phyloP scores from a whole-genome alignment of 2,888 invertebrate genomes.

The Herminia tarsipennalis region DNA sequence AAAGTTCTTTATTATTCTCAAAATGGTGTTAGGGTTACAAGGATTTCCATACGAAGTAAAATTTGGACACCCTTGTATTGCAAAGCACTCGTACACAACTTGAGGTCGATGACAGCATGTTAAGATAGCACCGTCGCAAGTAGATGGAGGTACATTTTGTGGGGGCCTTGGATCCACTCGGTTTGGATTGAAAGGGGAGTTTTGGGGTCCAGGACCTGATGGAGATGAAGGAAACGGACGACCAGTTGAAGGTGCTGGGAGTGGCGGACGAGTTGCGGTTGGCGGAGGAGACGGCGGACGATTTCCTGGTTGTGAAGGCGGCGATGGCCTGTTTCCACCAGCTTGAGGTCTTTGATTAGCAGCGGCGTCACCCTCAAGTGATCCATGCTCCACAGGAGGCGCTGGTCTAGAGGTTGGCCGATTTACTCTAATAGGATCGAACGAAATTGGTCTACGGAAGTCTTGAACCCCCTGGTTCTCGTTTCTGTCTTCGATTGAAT shows the following conservation, averaged over 20 bases:
- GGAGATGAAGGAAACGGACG: background rate
- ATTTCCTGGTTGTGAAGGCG: too few relatives aligned
- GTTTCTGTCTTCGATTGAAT: constrained; percentile 36
- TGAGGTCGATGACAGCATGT: constrained; percentile 66
- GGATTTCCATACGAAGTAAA: constrained; percentile 66
- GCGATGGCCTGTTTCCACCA: background rate
- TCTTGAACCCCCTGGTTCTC: constrained; percentile 47
- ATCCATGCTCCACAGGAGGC: constrained; percentile 66
- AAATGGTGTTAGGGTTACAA: constrained; percentile 58
- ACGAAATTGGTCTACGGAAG: constrained; percentile 62
- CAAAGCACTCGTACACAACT: constrained; percentile 65
- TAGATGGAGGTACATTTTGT: constrained; percentile 42
- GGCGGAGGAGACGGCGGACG: background rate
- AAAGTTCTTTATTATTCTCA: constrained; percentile 60
- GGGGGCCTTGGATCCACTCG: too few relatives aligned
- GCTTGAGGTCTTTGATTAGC: constrained; percentile 3
- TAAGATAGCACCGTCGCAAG: constrained; percentile 67
- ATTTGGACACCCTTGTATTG: constrained; percentile 72
- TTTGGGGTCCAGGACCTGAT: constrained; percentile 16
- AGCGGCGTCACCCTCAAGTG: constrained; percentile 44
- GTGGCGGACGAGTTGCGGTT: constrained; percentile 12
- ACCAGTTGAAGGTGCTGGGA: background rate
- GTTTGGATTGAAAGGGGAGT: constrained; percentile 5
- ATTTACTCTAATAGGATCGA: constrained; percentile 53
- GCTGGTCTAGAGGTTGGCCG: constrained; percentile 49